Evolutionary conservation across 2,888 invertebrate species (phyloP), one percentile per base, ranked within the genome.

Genomic region (Temnothorax unifasciatus): DNA sequence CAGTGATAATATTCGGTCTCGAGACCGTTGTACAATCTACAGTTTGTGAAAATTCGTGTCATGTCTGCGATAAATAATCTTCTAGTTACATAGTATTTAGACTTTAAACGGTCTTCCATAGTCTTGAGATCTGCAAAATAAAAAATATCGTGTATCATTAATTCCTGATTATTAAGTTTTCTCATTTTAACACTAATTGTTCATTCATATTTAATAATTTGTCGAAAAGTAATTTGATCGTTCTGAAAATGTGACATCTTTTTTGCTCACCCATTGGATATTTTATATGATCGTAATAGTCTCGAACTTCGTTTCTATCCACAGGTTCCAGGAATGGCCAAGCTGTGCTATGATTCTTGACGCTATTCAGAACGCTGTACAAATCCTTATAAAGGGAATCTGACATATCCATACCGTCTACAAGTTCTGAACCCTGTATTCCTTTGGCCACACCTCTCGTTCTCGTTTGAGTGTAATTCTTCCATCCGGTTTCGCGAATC

Each of bases 251-350:
- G 1, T 61, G n/a, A 3, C 5, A 76, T 38, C 5, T 64, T 64
- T 21, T 15, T 5, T 41, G 5, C 90, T 96, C 95, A 97, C 99
- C 99, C 99, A 99, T 99, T 0, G 99, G 99, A 96, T 98, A 99
- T 94, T 98, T 98, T 90, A 99, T 99, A 94, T 98, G 98, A 90
- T 99, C 99, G 93, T 99, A 99, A 95, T 99, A 99, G 95, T 99
- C 99, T 0, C 98, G 98, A 0, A 98, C 99, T 91, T 98, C 98
- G 8, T 97, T 96, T 91, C 97, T 97, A 92, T 98, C 98, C 0
- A 99, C 99, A 0, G 99, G 99, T 90, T 98, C 98, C 83, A 98
- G 95, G 95, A 99, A 99, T 0, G 99, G 99, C 99, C 99, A 99
- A 0, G 99, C 97, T 9, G 98, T 96, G 47, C 96, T 96, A 94